A percentile compares a stretch with the other conserved stretches of the same genome.
These are phyloP conservation scores for Parnassius smintheus DNA, from an alignment of 2,888 invertebrate species.

Conservation along the genomic window DNA sequence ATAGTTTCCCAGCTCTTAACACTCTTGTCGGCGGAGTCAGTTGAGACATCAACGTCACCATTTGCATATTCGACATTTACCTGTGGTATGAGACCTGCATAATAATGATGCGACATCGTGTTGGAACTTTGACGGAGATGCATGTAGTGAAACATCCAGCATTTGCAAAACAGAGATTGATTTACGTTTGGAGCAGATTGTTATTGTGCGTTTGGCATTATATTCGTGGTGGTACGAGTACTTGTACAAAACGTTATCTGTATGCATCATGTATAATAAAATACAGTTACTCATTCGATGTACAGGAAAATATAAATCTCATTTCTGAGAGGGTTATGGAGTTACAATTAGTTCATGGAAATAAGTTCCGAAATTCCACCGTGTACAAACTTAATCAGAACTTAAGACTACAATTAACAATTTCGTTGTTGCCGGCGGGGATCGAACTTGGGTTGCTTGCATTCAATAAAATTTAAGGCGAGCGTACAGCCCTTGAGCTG, in stretches of 20 bases:
- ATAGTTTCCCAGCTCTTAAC: constrained; percentile 15
- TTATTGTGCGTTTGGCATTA: not conserved
- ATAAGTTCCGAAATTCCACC: too few species aligned
- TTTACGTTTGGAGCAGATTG: not conserved
- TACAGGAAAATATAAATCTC: too few species aligned
- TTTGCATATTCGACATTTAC: constrained; percentile 29
- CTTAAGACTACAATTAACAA: too few species aligned
- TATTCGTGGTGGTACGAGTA: not conserved
- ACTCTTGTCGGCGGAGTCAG: constrained; percentile 16
- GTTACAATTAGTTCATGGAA: too few species aligned
- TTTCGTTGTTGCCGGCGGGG: too few species aligned
- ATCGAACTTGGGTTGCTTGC: too few species aligned
- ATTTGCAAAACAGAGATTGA: not conserved
- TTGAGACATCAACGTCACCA: constrained; percentile 28
- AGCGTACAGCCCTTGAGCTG: too few species aligned
- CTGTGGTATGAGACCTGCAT: constrained; percentile 26
- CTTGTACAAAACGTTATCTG: not conserved
- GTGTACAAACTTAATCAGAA: too few species aligned
- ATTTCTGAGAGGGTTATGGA: too few species aligned
- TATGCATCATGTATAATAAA: too few species aligned
- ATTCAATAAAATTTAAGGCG: too few species aligned
- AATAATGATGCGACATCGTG: constrained; percentile 23
- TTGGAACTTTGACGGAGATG: constrained; percentile 18
- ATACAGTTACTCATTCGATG: too few species aligned
- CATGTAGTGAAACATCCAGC: constrained; percentile 5